phyloP scores from a whole-genome alignment of 2,797 vertebrate genomes.

The Chelon labrosus region DNA sequence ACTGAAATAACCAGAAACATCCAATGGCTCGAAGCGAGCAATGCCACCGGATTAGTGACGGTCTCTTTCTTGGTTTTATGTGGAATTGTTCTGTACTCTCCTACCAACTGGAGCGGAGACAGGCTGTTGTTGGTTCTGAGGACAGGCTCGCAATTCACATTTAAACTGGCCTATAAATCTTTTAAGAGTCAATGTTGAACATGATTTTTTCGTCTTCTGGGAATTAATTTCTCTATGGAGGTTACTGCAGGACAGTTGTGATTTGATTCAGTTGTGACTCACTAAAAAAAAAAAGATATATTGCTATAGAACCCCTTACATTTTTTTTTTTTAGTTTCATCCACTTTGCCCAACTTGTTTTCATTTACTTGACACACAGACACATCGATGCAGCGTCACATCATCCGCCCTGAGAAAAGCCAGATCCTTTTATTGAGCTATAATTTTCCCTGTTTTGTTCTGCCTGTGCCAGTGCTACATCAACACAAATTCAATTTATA shows the following conservation, averaged over 20 bases:
- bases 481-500: conserved; percentile 42
- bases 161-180: not conserved
- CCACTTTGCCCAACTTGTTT: conserved; percentile 24
- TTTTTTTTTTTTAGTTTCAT: not conserved
- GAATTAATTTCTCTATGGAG: not conserved
- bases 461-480: conserved; percentile 31
- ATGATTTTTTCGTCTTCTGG: not conserved
- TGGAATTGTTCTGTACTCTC: too few relatives aligned
- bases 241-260: not conserved
- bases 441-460: conserved; percentile 47
- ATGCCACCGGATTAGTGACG: not conserved
- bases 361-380: conserved; percentile 40
- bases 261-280: not conserved
- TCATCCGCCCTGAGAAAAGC: conserved; percentile 23
- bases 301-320: not conserved
- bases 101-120: too few relatives aligned
- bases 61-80: not conserved
- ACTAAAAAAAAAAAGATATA: not conserved
- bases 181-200: not conserved
- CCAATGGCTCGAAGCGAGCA: not conserved
- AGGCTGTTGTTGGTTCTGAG: not conserved
- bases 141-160: not conserved
- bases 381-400: conserved; percentile 24
- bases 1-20: not conserved
- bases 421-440: conserved; percentile 46